phyloP scores from a whole-genome alignment of 2,888 invertebrate species.

The Invenusta paracnida region DNA sequence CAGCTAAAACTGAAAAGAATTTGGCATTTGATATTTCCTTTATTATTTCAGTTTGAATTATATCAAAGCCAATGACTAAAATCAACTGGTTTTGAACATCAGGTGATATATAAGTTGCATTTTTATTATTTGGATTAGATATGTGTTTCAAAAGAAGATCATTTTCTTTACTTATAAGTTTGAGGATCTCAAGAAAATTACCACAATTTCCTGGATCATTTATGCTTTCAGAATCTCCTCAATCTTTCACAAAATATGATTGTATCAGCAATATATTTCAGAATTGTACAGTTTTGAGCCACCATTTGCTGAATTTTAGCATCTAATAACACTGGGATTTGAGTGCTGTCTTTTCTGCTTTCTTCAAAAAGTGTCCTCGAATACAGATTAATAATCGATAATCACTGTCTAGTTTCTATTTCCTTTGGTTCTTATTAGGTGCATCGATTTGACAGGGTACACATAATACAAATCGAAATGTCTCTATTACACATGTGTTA shows the following conservation, averaged over 20 bases:
- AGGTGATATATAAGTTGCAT: not conserved
- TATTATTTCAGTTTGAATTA: not conserved
- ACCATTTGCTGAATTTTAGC: not conserved
- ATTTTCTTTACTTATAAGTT: conserved; percentile 25
- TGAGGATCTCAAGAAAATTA: conserved; percentile 17
- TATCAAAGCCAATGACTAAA: conserved; percentile 14
- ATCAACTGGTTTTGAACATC: not conserved
- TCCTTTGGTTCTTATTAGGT: too few species aligned
- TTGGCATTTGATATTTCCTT: not conserved
- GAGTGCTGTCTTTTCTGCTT: conserved; percentile 17
- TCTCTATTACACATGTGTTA: too few species aligned
- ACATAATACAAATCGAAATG: too few species aligned
- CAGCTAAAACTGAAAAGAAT: not conserved
- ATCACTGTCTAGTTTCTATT: too few species aligned
- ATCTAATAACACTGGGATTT: conserved; percentile 17
- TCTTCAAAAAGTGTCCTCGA: too few species aligned
- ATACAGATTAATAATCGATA: too few species aligned
- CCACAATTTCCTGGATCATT: conserved; percentile 3
- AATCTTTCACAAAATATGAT: not conserved
- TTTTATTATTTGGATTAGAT: conserved; percentile 6
- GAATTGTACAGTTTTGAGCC: conserved; percentile 26
- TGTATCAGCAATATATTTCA: conserved; percentile 11
- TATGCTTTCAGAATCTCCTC: not conserved
- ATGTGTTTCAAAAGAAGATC: conserved; percentile 6
- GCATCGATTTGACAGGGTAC: too few species aligned